Evolutionary conservation across 1,140 invertebrate species (phyloP).

Genomic region (Orchesella cincta): DNA sequence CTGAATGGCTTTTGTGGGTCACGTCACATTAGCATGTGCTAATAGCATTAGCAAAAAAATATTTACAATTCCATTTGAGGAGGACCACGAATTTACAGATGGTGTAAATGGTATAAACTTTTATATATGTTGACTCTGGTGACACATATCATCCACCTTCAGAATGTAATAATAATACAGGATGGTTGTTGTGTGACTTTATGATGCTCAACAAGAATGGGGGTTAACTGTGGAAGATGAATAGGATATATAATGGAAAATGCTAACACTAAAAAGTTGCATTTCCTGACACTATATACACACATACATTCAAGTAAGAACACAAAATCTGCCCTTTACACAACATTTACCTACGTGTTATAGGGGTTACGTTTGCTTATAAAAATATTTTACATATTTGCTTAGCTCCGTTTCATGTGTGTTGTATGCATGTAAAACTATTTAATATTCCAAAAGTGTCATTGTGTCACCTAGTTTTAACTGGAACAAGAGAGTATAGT

Average conservation of each 20-base stretch:
- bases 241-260: not conserved
- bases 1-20: constrained; percentile 8
- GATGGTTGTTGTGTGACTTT: not conserved
- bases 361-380: too few species aligned
- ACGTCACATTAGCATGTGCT: not conserved
- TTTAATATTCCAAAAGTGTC: not conserved
- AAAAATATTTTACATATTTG: too few species aligned
- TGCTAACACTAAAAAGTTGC: not conserved
- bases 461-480: constrained; percentile 5
- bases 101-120: not conserved
- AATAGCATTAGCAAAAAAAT: not conserved
- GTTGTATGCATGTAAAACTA: not conserved
- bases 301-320: not conserved
- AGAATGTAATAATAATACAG: not conserved
- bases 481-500: not conserved
- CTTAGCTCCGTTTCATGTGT: not conserved
- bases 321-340: not conserved
- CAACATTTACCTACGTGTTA: not conserved
- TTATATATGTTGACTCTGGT: too few species aligned
- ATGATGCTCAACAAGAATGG: not conserved
- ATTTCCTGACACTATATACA: not conserved
- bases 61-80: not conserved
- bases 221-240: not conserved
- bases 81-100: not conserved
- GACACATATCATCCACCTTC: too few species aligned